A percentile compares a stretch with the other conserved stretches of the same genome.
Evolutionary conservation across 2,113 vertebrate genomes (phyloP).

Genomic region (Solea solea): DNA sequence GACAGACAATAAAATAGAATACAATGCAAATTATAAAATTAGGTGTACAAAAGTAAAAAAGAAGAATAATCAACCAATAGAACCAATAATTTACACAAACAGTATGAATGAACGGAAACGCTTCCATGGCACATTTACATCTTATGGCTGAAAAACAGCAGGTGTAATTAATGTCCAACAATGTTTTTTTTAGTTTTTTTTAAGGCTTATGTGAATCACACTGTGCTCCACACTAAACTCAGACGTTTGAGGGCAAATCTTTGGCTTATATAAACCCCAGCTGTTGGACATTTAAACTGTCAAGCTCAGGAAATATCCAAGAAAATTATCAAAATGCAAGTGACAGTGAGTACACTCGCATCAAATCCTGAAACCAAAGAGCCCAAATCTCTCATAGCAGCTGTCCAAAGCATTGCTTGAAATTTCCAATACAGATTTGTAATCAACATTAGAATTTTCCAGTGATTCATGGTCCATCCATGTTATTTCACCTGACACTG

Average conservation of each 20-base stretch:
- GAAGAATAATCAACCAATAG: too few relatives aligned
- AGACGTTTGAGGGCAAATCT: background rate
- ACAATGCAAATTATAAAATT: too few relatives aligned
- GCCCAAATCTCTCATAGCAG: background rate
- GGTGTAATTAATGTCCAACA: constrained; percentile 1
- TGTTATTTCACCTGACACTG: constrained; percentile 60
- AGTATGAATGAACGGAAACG: too few relatives aligned
- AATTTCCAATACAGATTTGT: constrained; percentile 42
- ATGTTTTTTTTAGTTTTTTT: background rate
- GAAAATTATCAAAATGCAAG: background rate
- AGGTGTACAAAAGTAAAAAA: too few relatives aligned
- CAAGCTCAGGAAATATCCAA: background rate
- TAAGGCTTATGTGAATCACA: background rate
- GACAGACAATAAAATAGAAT: too few relatives aligned
- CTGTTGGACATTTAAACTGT: constrained; percentile 18
- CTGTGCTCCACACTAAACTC: constrained; percentile 1
- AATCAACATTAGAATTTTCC: constrained; percentile 40
- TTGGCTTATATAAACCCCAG: constrained; percentile 15
- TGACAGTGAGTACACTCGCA: background rate
- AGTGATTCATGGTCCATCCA: constrained; percentile 44
- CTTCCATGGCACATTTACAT: too few relatives aligned
- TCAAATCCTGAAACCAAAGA: background rate
- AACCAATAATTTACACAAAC: too few relatives aligned
- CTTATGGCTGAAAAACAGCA: background rate
- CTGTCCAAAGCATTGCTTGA: constrained; percentile 28